Conservation (phyloP, 2,888 invertebrate species). For the Drosophila limbata region DNA sequence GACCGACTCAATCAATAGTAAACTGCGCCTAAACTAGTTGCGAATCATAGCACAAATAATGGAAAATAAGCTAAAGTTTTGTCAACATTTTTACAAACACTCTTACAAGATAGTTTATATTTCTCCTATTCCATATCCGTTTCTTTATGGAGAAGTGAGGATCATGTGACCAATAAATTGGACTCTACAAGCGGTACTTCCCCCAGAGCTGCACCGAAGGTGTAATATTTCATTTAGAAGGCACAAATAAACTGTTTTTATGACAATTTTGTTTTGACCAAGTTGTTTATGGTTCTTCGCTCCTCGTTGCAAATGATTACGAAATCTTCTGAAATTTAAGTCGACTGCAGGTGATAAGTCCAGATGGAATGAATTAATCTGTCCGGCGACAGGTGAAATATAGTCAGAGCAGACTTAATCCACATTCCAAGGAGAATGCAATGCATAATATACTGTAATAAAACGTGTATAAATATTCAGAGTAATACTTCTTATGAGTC, state of each 20-base stretch:
- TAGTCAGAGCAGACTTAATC: not conserved
- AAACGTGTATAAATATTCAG: not conserved
- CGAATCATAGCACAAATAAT: not conserved
- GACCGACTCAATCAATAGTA: not conserved
- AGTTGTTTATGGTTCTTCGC: not conserved
- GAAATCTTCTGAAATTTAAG: conserved; percentile 5
- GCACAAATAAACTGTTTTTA: not conserved
- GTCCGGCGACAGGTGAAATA: conserved; percentile 3
- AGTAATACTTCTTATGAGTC: not conserved
- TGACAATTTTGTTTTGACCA: conserved; percentile 12
- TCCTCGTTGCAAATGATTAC: not conserved
- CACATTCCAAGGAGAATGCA: not conserved
- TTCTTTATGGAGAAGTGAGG: not conserved
- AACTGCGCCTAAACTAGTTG: not conserved
- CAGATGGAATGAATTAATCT: not conserved
- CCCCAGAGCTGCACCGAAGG: not conserved
- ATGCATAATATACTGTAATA: not conserved
- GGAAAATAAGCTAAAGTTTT: not conserved
- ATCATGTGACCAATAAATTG: not conserved
- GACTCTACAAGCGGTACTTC: not conserved
- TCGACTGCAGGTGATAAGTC: conserved; percentile 30
- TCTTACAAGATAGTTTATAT: too few relatives aligned
- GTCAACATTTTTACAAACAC: too few relatives aligned
- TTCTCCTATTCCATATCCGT: too few relatives aligned
- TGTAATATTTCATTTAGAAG: not conserved